Evolutionary conservation across 2,888 invertebrate species (phyloP).

Genomic region (Pycnomerus fuliginosus): DNA sequence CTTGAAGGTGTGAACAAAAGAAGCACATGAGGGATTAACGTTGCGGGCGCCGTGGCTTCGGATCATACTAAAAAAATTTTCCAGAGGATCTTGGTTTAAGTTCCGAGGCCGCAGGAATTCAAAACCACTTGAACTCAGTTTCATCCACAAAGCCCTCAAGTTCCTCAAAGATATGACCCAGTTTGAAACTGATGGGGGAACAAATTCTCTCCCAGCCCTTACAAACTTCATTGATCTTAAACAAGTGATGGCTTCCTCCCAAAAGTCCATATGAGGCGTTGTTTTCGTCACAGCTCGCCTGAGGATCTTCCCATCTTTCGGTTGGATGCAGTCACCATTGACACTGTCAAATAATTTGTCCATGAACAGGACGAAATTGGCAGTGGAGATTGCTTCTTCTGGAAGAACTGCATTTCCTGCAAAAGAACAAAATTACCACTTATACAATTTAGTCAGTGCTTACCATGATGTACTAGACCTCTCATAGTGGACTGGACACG

Average conservation of each 20-base stretch:
- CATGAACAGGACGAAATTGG: constrained; percentile 6
- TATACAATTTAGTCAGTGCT: too few species aligned
- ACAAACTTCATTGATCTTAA: not conserved
- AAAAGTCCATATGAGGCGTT: not conserved
- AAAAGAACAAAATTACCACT: too few species aligned
- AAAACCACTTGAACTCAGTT: too few species aligned
- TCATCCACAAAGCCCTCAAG: constrained; percentile 2
- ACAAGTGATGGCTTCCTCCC: constrained; percentile 2
- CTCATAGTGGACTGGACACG: constrained; percentile 2
- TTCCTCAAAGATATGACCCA: constrained; percentile 6
- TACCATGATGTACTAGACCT: constrained; percentile 2
- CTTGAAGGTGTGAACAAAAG: constrained; percentile 10
- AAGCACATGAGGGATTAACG: constrained; percentile 4
- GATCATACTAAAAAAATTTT: constrained; percentile 10
- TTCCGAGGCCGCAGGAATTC: not conserved
- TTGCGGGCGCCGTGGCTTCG: constrained; percentile 11
- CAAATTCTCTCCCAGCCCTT: not conserved
- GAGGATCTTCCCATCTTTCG: not conserved
- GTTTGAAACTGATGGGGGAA: constrained; percentile 1
- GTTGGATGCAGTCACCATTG: constrained; percentile 1
- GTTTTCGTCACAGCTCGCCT: not conserved
- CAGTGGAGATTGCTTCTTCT: constrained; percentile 4
- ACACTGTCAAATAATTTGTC: constrained; percentile 11
- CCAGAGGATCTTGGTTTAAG: constrained; percentile 7
- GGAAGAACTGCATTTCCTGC: too few species aligned